These are phyloP conservation scores for Eurystomus glaucurus DNA, from an alignment of 2,797 vertebrate genomes.

Conservation along the genomic window DNA sequence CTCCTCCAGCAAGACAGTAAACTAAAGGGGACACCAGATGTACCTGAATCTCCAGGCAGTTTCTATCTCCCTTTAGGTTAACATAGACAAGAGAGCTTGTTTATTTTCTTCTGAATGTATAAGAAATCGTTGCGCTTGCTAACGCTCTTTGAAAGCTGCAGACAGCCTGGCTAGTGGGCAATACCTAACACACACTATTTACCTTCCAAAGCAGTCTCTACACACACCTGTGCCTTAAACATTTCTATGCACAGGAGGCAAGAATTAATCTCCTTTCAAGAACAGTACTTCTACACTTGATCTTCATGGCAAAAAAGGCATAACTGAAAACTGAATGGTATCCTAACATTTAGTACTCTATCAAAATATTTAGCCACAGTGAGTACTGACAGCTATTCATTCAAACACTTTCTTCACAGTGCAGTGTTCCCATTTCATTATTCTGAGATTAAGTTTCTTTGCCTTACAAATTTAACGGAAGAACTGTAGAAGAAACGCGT, in stretches of 20 bases:
- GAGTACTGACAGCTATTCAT: neutral
- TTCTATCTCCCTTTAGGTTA: neutral
- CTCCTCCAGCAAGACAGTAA: constrained; percentile 10
- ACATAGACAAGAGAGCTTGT: neutral
- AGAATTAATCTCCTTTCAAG: constrained; percentile 42
- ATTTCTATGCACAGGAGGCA: neutral
- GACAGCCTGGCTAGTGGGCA: neutral
- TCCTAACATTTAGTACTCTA: neutral
- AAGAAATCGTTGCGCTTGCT: neutral
- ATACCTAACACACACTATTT: constrained; percentile 47
- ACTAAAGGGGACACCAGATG: neutral
- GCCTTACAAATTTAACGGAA: neutral
- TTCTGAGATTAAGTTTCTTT: neutral
- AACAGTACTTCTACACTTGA: neutral
- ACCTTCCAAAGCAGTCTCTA: constrained; percentile 23
- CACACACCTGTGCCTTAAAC: constrained; percentile 6
- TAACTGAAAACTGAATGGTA: neutral
- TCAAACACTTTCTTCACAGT: neutral
- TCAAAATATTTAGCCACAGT: neutral
- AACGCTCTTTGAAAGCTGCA: constrained; percentile 27
- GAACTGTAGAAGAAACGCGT: neutral
- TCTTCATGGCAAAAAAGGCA: neutral
- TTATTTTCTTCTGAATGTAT: neutral
- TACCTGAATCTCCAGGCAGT: constrained; percentile 31
- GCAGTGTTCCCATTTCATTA: neutral